Base-by-base conservation (phyloP, 2,888 invertebrate genomes). In the Hemithea aestivaria region DNA sequence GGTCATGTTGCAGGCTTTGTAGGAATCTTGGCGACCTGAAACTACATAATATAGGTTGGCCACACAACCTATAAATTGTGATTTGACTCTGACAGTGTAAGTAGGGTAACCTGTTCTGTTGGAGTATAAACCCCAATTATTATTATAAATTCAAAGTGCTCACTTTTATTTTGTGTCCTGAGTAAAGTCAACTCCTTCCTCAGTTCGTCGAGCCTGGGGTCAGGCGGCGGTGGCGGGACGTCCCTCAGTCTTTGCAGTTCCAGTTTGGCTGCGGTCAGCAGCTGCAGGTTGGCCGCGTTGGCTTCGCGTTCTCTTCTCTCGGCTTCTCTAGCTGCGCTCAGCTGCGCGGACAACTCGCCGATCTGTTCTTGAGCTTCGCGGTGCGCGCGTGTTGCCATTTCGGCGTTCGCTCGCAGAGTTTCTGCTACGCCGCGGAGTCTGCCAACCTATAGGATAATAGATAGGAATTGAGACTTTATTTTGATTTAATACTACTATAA, bases 151-250 rank as follows among this genome's bases (percentile, higher is more conserved):
- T 28, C 39, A 27, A 26, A 38, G 35, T 6, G 66, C 84, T 68
- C 74, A 94, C 94, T 89, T 84, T 92, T 91, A 71, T 95, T 95
- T 65, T 92, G 91, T 33, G 92, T 91, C 58, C 93, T 89, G 51
- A 96, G 88, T 55, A 91, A 81, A 33, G 90, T 88, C 48, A 96
- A 88, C 74, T 96, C 93, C 57, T 91, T 89, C 69, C 92, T 91
- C 47, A 94, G 83, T 66, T 95, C 94, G 53, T 93, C 93, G 44
- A 94, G 88, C 65, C 93, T 90, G 45, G 94, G 89, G 45, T 92
- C 90, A 52, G 94, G 93, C 27, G 93, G 93, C 41, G 87, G 89
- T 3, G 88, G 84, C 7, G 83, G 77, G 62, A 92, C 93, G n/a
- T 90, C 88, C 36, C 91, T 85, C 50, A 92, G 73, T 39, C 88